Percentiles rank a stretch among this genome's conserved stretches.
Conservation (phyloP, 2,113 vertebrate genomes). For the Istiophorus platypterus region DNA sequence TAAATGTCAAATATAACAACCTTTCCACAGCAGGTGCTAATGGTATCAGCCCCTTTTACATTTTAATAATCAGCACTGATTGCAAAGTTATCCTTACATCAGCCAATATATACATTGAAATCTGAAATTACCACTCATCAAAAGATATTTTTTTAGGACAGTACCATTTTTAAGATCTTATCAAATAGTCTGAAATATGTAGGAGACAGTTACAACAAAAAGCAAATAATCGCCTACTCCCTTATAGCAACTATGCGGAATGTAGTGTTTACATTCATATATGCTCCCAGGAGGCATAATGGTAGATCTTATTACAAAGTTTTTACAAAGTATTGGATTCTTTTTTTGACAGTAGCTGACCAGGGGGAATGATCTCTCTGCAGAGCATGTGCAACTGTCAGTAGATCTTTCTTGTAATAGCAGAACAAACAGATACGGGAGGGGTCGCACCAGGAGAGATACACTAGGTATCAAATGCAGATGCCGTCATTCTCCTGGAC, state of each 20-base stretch:
- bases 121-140: slow-evolving; percentile 39
- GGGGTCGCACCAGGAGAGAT: too few relatives aligned
- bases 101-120: not conserved
- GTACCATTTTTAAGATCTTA: not conserved
- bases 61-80: slow-evolving; percentile 43
- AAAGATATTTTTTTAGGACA: slow-evolving; percentile 20
- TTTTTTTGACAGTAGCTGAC: too few relatives aligned
- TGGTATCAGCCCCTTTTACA: slow-evolving; percentile 11
- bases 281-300: not conserved
- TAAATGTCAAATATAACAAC: slow-evolving; percentile 61
- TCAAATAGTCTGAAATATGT: not conserved
- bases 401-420: too few relatives aligned
- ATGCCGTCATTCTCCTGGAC: too few relatives aligned
- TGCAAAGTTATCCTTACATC: slow-evolving; percentile 4
- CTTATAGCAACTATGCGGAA: not conserved
- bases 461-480: too few relatives aligned
- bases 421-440: too few relatives aligned
- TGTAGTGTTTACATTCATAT: not conserved
- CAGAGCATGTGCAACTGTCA: too few relatives aligned
- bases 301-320: not conserved
- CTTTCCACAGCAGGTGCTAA: slow-evolving; percentile 18
- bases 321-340: too few relatives aligned
- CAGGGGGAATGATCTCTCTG: too few relatives aligned
- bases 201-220: not conserved
- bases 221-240: not conserved